Base-by-base conservation (phyloP, 2,888 invertebrate species). In the Cremastobaeus sp. region DNA sequence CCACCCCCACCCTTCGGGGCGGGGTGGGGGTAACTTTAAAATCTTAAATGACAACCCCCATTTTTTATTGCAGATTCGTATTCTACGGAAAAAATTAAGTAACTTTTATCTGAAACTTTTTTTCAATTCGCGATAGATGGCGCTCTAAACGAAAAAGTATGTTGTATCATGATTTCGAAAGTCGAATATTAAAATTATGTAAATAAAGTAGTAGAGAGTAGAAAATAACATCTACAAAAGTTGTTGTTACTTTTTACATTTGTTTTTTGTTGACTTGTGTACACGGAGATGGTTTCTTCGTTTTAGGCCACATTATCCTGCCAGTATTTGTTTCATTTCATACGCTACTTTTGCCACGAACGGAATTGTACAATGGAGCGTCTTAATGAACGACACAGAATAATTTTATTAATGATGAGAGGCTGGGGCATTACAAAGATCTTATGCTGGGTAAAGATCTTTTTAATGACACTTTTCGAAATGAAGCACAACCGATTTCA, bases 391-490 rank as follows among this genome's bases (percentile, higher is more conserved):
- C 17, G n/a, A 30, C 3, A 55, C 1, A 41, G 43, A 45, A 45
- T 59, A 59, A 8, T 17, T 5, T 4, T 47, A 30, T n/a, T 37
- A 12, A 43, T 48, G 47, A 60, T 47, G 47, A 30, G 17, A 30
- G 37, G 25, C 15, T 48, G 14, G 32, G 48, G 39, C 18, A 32
- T 9, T n/a, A 17, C 34, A 21, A 48, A 50, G 20, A 18, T 62
- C 32, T 8, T 41, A 62, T 11, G 8, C 50, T 9, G 54, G 20
- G 45, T 15, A 21, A 45, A 12, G 28, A 60, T 37, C 11, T 60
- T 48, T 54, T 69, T 30, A 69, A 60, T 50, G 32, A 21, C n/a
- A 60, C 52, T 17, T 69, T 69, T 52, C 25, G 45, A 52, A 20
- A 21, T 37, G 59, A 20, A 15, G 11, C 20, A 21, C n/a, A 37